phyloP scores from a whole-genome alignment of 2,113 vertebrate species.

The Chaetorhynchus papuensis region DNA sequence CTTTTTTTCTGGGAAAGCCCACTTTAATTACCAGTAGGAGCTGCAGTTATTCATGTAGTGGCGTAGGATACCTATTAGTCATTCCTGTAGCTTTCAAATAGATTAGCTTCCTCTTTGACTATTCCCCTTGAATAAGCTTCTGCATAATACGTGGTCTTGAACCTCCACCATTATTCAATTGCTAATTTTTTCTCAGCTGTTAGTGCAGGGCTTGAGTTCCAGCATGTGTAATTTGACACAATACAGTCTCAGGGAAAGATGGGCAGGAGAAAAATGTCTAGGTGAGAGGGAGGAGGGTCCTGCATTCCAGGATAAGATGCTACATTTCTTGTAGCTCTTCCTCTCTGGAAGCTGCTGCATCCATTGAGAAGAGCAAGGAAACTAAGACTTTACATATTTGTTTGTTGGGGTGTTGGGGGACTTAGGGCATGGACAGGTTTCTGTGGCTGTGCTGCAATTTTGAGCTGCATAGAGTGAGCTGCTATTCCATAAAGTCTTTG shows the following conservation, averaged over 20 bases:
- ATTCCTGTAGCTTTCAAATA: neutral
- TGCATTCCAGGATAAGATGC: neutral
- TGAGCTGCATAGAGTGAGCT: neutral
- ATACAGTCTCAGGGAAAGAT: neutral
- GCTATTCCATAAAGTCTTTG: neutral
- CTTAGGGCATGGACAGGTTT: neutral
- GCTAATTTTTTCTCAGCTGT: neutral
- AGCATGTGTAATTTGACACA: neutral
- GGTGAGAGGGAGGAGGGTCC: neutral
- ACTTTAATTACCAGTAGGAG: neutral
- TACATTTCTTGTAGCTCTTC: neutral
- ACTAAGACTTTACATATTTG: neutral
- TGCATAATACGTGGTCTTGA: neutral
- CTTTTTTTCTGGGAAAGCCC: neutral
- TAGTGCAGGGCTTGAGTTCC: neutral
- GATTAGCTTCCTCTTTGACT: neutral
- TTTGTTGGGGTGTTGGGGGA: accelerated
- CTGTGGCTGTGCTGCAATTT: neutral
- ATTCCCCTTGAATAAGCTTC: neutral
- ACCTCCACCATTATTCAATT: neutral
- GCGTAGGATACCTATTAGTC: neutral
- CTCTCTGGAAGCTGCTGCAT: neutral
- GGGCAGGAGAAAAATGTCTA: neutral
- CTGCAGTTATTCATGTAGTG: neutral
- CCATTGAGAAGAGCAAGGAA: neutral